phyloP scores from a whole-genome alignment of 64 coral and sea anemone genomes.

The Anthopleura sola region DNA sequence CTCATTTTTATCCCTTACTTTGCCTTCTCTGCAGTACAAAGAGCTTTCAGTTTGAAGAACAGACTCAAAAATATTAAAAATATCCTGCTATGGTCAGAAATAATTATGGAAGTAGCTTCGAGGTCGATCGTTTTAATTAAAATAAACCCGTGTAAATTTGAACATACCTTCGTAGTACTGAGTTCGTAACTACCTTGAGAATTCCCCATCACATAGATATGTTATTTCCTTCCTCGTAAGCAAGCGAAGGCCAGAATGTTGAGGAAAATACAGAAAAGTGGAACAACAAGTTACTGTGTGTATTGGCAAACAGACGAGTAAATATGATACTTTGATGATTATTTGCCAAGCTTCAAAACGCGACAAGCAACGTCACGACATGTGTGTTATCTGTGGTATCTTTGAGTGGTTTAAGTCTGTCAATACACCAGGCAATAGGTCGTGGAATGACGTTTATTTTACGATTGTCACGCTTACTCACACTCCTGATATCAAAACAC shows the following conservation, averaged over 20 bases:
- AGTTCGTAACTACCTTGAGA: constrained; percentile 4
- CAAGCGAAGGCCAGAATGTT: neutral
- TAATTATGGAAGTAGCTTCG: neutral
- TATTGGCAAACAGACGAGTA: neutral
- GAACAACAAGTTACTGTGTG: neutral
- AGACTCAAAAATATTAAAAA: neutral
- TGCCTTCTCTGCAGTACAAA: neutral
- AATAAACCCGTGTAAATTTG: neutral
- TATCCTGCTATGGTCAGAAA: neutral
- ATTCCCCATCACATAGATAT: neutral
- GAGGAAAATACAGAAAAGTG: neutral
- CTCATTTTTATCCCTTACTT: neutral
- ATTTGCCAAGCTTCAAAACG: neutral
- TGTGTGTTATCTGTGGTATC: neutral
- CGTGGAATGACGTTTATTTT: neutral
- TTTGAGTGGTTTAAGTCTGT: neutral
- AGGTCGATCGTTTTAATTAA: neutral
- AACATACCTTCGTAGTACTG: neutral
- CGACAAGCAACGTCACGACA: neutral
- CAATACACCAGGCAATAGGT: neutral
- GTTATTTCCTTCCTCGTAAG: neutral
- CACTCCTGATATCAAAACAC: no score
- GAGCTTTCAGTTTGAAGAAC: neutral
- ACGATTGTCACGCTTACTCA: neutral
- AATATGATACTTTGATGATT: constrained; percentile 3